Conservation (phyloP, 2,888 invertebrate species). For the Coelopa pilipes region DNA sequence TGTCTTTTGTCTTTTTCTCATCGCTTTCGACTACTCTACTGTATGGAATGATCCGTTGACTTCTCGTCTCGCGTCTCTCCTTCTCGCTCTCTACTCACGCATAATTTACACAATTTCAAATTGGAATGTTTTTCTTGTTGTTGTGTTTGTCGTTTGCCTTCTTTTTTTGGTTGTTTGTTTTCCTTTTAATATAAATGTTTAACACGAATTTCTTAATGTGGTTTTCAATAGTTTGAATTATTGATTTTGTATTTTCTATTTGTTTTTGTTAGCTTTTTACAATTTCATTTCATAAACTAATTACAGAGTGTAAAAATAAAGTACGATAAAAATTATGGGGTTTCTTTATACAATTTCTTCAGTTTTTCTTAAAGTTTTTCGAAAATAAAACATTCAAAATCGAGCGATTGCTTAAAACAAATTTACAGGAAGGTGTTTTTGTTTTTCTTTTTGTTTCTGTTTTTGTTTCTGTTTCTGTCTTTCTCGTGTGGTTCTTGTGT, state of each 20-base stretch:
- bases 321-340: constrained; percentile 29
- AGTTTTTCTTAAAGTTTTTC: constrained; percentile 40
- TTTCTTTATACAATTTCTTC: constrained; percentile 33
- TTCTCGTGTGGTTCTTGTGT: constrained; percentile 25
- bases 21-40: constrained; percentile 47
- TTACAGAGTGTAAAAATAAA: constrained; percentile 34
- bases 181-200: constrained; percentile 38
- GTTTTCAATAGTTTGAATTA: background rate
- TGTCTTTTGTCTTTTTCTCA: constrained; percentile 50
- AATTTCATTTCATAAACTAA: constrained; percentile 33
- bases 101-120: constrained; percentile 57
- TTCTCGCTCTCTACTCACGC: constrained; percentile 30
- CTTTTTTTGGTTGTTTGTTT: background rate
- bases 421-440: background rate
- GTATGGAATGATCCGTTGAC: constrained; percentile 51
- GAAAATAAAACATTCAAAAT: constrained; percentile 27
- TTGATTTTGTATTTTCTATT: constrained; percentile 16
- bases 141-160: constrained; percentile 20
- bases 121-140: constrained; percentile 53
- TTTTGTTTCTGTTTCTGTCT: constrained; percentile 34
- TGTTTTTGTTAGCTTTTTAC: constrained; percentile 12
- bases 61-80: constrained; percentile 43
- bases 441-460: constrained; percentile 23
- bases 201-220: constrained; percentile 40
- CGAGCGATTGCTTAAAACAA: constrained; percentile 6